These are phyloP conservation scores for Myrmecophaga tridactyla DNA, from an alignment of 2,113 vertebrate species.

Conservation along the genomic window DNA sequence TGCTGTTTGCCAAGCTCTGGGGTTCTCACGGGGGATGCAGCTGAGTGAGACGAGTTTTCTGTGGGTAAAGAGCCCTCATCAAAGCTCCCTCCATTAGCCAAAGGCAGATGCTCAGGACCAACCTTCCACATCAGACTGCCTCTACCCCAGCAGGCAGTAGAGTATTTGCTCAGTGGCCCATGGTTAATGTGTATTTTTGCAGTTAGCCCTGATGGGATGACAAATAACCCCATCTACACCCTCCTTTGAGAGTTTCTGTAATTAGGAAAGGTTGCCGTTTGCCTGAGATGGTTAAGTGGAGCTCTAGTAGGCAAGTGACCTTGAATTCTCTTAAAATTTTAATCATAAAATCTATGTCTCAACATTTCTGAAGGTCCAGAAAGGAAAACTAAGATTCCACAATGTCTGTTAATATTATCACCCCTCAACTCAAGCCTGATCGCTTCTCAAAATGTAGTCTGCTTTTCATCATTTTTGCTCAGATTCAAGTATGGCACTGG, in stretches of 20 bases:
- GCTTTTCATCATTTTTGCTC: not conserved
- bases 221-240: not conserved
- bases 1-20: not conserved
- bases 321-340: not conserved
- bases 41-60: not conserved
- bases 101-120: not conserved
- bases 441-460: not conserved
- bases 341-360: not conserved
- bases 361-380: not conserved
- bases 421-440: not conserved
- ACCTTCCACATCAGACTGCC: not conserved
- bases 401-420: constrained; percentile 11
- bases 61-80: not conserved
- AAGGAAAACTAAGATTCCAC: constrained; percentile 5
- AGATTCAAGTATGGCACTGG: not conserved
- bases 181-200: not conserved
- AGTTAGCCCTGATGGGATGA: not conserved
- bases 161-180: not conserved
- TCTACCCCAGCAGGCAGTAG: not conserved
- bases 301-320: not conserved
- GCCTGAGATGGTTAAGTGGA: not conserved
- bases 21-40: not conserved
- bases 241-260: not conserved
- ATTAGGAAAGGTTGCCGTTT: not conserved
- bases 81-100: not conserved